A percentile compares a stretch with the other conserved stretches of the same genome.
Evolutionary conservation across 2,113 vertebrate species (phyloP).

Genomic region (Pterophyllum scalare): DNA sequence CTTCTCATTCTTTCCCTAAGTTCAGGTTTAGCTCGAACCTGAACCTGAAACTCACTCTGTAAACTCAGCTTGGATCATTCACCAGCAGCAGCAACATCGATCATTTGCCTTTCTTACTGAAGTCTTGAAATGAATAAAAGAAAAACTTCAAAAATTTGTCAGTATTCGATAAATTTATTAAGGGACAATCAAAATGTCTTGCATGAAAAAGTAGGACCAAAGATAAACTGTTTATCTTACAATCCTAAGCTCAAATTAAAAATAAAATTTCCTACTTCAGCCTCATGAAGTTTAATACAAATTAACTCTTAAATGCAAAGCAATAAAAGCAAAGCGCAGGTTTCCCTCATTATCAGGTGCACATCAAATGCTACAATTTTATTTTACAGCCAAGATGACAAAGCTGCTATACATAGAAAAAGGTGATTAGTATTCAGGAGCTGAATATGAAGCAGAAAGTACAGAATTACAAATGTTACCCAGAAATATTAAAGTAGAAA

Average conservation of each 20-base stretch:
- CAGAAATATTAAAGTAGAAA: neutral
- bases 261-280: slow-evolving; percentile 12
- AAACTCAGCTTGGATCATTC: neutral
- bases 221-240: neutral
- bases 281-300: slow-evolving; percentile 9
- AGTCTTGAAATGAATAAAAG: neutral
- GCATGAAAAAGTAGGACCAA: slow-evolving; percentile 5
- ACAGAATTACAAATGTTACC: neutral
- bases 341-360: neutral
- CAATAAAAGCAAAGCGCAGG: neutral
- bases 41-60: neutral
- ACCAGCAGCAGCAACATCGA: neutral
- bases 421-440: neutral
- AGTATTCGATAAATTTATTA: neutral
- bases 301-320: neutral
- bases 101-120: neutral
- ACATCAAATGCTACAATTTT: neutral
- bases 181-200: slow-evolving; percentile 11
- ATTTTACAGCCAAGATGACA: neutral
- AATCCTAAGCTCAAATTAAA: neutral
- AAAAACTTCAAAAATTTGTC: neutral
- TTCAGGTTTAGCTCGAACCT: neutral
- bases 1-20: neutral
- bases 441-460: neutral
- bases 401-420: neutral